phyloP scores from a whole-genome alignment of 2,888 invertebrate species.

The Deilephila elpenor region DNA sequence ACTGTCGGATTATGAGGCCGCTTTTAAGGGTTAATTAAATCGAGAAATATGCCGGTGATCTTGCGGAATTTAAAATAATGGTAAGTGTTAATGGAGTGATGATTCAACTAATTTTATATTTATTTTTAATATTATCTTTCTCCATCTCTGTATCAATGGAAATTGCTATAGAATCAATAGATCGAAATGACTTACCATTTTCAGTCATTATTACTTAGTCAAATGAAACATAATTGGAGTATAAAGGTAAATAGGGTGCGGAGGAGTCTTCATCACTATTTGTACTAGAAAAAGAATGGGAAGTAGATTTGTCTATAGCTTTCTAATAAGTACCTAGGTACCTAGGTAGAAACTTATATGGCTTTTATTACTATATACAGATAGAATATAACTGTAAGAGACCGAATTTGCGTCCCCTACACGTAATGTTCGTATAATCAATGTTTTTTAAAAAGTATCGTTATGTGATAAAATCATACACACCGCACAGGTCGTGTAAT shows the following conservation, averaged over 20 bases:
- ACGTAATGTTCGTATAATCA: too few species aligned
- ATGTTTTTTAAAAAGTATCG: too few species aligned
- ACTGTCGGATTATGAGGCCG: slow-evolving; percentile 68
- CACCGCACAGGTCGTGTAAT: neutral
- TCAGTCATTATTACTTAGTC: neutral
- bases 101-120: slow-evolving; percentile 49
- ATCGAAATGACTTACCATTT: neutral
- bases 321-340: too few species aligned
- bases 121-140: slow-evolving; percentile 37
- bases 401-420: too few species aligned
- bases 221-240: neutral
- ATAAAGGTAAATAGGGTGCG: too few species aligned
- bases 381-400: too few species aligned
- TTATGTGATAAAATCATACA: neutral
- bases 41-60: slow-evolving; percentile 69
- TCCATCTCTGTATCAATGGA: slow-evolving; percentile 37
- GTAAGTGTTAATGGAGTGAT: slow-evolving; percentile 51
- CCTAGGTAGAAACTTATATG: too few species aligned
- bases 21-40: slow-evolving; percentile 80
- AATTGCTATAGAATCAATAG: slow-evolving; percentile 25
- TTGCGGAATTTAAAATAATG: slow-evolving; percentile 63
- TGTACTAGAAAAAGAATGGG: too few species aligned
- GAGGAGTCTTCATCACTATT: too few species aligned
- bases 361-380: too few species aligned
- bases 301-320: too few species aligned